Percentiles rank a stretch among this genome's conserved stretches.
These are phyloP conservation scores for Sialis lutaria DNA, from an alignment of 2,888 invertebrate genomes.

Conservation along the genomic window DNA sequence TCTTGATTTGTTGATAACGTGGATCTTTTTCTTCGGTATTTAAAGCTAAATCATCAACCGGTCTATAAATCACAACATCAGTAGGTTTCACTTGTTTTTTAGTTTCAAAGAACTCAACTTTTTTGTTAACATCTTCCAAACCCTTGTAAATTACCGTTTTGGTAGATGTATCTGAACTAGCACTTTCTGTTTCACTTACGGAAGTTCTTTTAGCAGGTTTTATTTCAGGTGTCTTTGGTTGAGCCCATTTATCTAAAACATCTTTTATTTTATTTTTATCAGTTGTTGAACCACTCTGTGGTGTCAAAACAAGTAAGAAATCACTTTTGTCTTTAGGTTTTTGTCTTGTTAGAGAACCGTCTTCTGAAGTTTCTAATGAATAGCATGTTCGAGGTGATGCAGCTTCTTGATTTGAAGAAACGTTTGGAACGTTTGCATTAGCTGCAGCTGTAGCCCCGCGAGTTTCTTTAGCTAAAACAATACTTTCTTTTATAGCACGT, in stretches of 20 bases:
- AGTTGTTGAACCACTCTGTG: conserved; percentile 17
- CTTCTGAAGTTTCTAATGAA: conserved; percentile 25
- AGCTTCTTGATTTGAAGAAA: conserved; percentile 18
- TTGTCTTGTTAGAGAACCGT: conserved; percentile 4
- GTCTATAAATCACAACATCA: conserved; percentile 19
- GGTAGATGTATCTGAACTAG: conserved; percentile 52
- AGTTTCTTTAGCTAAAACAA: conserved; percentile 35
- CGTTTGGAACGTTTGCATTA: conserved; percentile 25
- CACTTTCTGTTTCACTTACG: conserved; percentile 51
- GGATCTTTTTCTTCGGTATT: conserved; percentile 13
- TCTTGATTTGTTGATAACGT: conserved; percentile 14
- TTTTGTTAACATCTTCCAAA: conserved; percentile 48
- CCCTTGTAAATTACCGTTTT: conserved; percentile 44
- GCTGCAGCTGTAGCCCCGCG: conserved; percentile 40
- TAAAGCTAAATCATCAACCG: conserved; percentile 25
- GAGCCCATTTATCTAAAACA: conserved; percentile 27
- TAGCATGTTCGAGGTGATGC: conserved; percentile 29
- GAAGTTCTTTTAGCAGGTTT: conserved; percentile 24
- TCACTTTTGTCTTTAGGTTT: conserved; percentile 18
- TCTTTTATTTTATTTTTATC: conserved; percentile 21
- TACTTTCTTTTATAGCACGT: conserved; percentile 16
- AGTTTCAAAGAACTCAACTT: conserved; percentile 67
- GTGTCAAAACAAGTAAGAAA: conserved; percentile 27
- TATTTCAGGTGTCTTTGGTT: conserved; percentile 22
- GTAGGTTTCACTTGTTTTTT: conserved; percentile 43